Evolutionary conservation across 2,113 vertebrate species (phyloP).

Genomic region (Cyprinodon tularosa): DNA sequence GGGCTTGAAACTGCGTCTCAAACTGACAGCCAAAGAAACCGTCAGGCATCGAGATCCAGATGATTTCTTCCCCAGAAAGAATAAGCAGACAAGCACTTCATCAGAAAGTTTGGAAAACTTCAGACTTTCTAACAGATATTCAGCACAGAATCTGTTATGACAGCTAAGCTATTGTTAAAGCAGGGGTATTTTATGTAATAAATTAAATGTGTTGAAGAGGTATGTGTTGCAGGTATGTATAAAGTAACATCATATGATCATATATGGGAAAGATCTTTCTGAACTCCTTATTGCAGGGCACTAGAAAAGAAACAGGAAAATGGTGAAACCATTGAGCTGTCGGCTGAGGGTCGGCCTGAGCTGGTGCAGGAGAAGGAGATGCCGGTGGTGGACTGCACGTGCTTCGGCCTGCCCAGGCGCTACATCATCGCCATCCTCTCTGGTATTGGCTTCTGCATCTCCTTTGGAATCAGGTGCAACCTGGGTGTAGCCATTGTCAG

Average conservation of each 20-base stretch:
- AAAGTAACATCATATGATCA: neutral
- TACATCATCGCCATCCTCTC: constrained; percentile 95
- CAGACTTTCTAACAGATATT: neutral
- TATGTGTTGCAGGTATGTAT: neutral
- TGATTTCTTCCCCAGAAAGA: constrained; percentile 11
- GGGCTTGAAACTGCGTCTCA: constrained; percentile 4
- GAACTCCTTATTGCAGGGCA: constrained; percentile 67
- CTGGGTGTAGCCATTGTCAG: constrained; percentile 92
- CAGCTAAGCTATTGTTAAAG: neutral
- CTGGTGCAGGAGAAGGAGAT: constrained; percentile 85
- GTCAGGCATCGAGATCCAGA: constrained; percentile 7
- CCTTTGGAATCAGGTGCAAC: constrained; percentile 93
- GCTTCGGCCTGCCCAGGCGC: constrained; percentile 89
- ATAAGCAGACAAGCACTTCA: constrained; percentile 9
- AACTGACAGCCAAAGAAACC: constrained; percentile 6
- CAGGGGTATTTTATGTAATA: neutral
- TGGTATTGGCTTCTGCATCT: constrained; percentile 92
- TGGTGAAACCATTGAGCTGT: constrained; percentile 89
- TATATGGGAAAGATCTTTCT: neutral
- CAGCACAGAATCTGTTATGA: neutral
- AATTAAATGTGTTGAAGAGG: neutral
- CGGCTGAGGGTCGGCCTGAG: constrained; percentile 83
- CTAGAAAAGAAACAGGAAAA: constrained; percentile 89
- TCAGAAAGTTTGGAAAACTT: constrained; percentile 7
- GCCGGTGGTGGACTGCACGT: constrained; percentile 89